Base-by-base conservation (phyloP, 2,797 vertebrate species). In the Lepilemur ruficaudatus region DNA sequence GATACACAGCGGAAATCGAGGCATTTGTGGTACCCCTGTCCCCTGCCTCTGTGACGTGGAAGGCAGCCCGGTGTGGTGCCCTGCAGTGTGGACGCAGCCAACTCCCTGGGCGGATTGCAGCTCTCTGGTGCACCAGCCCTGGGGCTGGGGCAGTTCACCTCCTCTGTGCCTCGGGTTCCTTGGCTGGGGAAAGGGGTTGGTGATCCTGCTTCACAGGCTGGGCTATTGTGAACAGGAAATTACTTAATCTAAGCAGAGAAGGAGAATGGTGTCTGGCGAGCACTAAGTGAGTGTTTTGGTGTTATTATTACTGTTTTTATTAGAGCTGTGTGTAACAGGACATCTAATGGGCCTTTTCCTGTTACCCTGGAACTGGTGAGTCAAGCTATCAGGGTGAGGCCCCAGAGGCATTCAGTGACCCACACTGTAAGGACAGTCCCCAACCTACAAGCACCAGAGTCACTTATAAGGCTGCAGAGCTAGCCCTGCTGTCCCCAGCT, bases 311-410 rank as follows among this genome's bases (percentile, higher is more conserved):
- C 76, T 73, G 76, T 57, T 92, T 95, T 95, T 89, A 94, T 79
- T 73, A 81, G 93, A 83, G 73, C 25, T 70, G 65, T 59, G 69
- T 75, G 83, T 87, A 80, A 87, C 67, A 48, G 50, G 76, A 67
- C 55, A 63, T 91, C 85, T 95, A 91, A 95, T 96, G 75, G 86
- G 28, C 55, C 79, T 90, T 96, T 97, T 98, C 95, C 96, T 96
- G 87, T 94, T 96, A 59, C 91, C 59, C 75, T 94, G 96, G 92
- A 96, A 94, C 93, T 84, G 75, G 86, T 93, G 96, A 96, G 63
- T 88, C 89, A 91, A 82, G 89, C 43, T 76, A 70, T 52, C 78
- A 46, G 75, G 94, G 52, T 73, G 55, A 96, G 55, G 50, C 72
- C 76, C 55, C 48, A 69, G 46, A 87, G 80, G n/a, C 52, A 65